Evolutionary conservation across 2,888 invertebrate species (phyloP), one percentile per base, ranked within the genome.

Genomic region (Alitta virens): DNA sequence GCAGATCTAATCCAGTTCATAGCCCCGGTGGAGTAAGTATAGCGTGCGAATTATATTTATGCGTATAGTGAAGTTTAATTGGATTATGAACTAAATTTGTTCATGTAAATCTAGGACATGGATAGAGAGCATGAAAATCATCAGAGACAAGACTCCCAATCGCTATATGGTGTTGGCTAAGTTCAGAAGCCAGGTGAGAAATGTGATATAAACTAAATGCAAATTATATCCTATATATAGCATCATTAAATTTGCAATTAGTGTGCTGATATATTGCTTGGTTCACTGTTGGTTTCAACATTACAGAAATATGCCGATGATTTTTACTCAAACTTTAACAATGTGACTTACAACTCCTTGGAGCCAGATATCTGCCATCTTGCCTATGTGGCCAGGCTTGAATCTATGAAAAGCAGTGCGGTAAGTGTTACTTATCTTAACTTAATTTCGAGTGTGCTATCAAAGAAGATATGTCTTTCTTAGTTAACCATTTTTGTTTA

Each of bases 101-200:
- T 12, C 33, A 5, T 33, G 33, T 33, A 33, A 7, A 57, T 68
- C 25, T 62, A 80, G 93, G 78, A 87, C 89, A 54, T 91, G 91
- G 77, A 91, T 98, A 42, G 90, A 92, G 63, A 91, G 93, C 78
- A 91, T 98, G 71, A 87, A 94, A 68, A 94, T 99, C 55, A 88
- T 99, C 53, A 86, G 95, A 24, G 93, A 93, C 60, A 88, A 89
- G 23, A 84, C 86, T 18, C 94, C 96, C 0, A 97, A 98, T 83
- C 95, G 96, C 79, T 99, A 97, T 78, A 98, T 99, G 97, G 92
- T 94, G 50, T 84, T 99, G 25, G 85, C 99, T 42, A 95, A 93
- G 85, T 96, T 88, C 75, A 83, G 82, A 67, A 79, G 76, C 60
- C 85, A 86, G 82, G 85, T 85, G 38, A 9, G 33, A n/a, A n/a